Conservation (phyloP, 2,888 invertebrate genomes). For the Cactoblastis cactorum region DNA sequence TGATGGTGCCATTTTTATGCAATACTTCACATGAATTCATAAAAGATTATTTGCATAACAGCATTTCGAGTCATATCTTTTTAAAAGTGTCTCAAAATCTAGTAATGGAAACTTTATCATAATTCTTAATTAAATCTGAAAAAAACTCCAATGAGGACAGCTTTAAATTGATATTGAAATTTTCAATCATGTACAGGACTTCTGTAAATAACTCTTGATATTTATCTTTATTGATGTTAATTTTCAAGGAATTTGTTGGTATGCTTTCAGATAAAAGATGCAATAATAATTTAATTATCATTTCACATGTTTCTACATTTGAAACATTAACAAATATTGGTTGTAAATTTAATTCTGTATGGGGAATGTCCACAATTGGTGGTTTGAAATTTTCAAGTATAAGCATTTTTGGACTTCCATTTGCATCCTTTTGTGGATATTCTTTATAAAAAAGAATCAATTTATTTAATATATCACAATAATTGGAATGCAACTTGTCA, state of each 20-base stretch:
- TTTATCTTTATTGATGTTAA: constrained; percentile 34
- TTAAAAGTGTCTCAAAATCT: constrained; percentile 45
- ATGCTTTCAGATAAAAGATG: constrained; percentile 59
- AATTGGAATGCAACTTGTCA: constrained; percentile 67
- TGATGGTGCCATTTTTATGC: constrained; percentile 57
- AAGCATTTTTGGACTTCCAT: constrained; percentile 25
- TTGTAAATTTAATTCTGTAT: constrained; percentile 58
- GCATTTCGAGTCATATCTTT: constrained; percentile 36
- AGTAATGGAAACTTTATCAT: constrained; percentile 39
- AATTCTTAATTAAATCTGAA: constrained; percentile 47
- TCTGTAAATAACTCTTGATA: constrained; percentile 38
- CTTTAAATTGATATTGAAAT: constrained; percentile 60
- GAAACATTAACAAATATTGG: constrained; percentile 60
- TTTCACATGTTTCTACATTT: constrained; percentile 50
- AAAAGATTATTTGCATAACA: constrained; percentile 44
- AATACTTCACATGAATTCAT: constrained; percentile 44
- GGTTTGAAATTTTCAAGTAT: constrained; percentile 67
- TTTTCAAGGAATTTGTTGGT: constrained; percentile 47
- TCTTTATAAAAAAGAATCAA: constrained; percentile 64
- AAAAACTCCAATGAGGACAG: constrained; percentile 53
- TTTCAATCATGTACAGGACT: constrained; percentile 50
- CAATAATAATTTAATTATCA: constrained; percentile 50
- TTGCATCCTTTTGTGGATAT: constrained; percentile 11
- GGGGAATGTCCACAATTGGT: constrained; percentile 50
- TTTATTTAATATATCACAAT: constrained; percentile 57